Percentiles rank a stretch among this genome's conserved stretches.
Evolutionary conservation across 2,888 invertebrate genomes (phyloP).

Genomic region (Malachius bipustulatus): DNA sequence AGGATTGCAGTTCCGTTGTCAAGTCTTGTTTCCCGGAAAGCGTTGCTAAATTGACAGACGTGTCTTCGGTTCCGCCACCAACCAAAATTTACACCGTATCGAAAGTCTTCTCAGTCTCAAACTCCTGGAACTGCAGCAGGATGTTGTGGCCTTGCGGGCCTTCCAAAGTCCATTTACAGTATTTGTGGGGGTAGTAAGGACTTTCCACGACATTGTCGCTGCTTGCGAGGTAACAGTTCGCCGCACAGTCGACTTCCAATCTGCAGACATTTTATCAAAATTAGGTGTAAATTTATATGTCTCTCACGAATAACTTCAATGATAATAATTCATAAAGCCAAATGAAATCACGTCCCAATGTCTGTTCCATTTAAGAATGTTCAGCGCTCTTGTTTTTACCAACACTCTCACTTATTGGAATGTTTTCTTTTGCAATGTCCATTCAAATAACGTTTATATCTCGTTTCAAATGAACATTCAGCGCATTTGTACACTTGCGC

Average conservation of each 20-base stretch:
- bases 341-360: too few relatives aligned
- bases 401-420: too few relatives aligned
- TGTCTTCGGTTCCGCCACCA: constrained; percentile 89
- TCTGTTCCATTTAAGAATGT: too few relatives aligned
- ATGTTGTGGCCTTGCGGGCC: constrained; percentile 94
- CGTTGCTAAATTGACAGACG: constrained; percentile 81
- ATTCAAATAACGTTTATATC: too few relatives aligned
- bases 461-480: too few relatives aligned
- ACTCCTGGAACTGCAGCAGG: constrained; percentile 85
- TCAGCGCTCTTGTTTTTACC: too few relatives aligned
- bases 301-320: too few relatives aligned
- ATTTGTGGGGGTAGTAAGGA: constrained; percentile 89
- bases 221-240: constrained; percentile 84
- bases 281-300: too few relatives aligned
- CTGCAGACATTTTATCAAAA: too few relatives aligned
- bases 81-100: constrained; percentile 94
- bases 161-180: constrained; percentile 96
- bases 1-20: constrained; percentile 89
- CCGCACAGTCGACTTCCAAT: constrained; percentile 83
- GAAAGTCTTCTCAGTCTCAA: constrained; percentile 93
- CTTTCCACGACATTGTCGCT: constrained; percentile 91
- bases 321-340: too few relatives aligned
- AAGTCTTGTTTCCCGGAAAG: constrained; percentile 85
- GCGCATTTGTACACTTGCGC: too few relatives aligned
- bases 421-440: too few relatives aligned